Base-by-base conservation (phyloP, 2,888 invertebrate species). In the Ceratothoa steindachneri region DNA sequence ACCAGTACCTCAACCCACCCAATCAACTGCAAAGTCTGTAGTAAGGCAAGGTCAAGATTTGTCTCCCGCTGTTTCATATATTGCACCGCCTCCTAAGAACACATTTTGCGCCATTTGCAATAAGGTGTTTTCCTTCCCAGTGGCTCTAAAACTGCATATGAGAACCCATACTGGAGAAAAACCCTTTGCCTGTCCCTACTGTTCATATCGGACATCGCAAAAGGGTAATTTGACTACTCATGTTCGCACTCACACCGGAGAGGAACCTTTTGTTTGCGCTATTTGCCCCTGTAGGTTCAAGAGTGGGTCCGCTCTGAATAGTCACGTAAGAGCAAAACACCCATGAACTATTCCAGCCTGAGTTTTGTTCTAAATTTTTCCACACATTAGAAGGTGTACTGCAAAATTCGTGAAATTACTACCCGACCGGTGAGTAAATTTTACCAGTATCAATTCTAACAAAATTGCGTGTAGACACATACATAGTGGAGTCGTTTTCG, bases 151-250 rank as follows among this genome's bases (percentile, higher is more conserved):
- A 7, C 24, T 60, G 9, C 77, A 74, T 30, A 75, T 75, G 60
- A 65, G 77, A n/a, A 75, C 70, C 1, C 77, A 77, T 51, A 77
- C 77, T 0, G 77, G 77, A 31, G 77, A 77, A 51, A 75, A 77
- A 55, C 77, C 77, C 7, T 77, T 72, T 67, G 74, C 74, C 19
- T 75, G 77, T 52, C 72, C 67, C 2, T 77, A 41, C 66, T 77
- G 75, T 41, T 71, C 75, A 0, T 77, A 77, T n/a, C 70, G 77
- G 27, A 74, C 75, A n/a, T 60, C 77, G 24, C 77, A 77, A 60
- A 72, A 74, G 55, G 77, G 74, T 2, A 74, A 77, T 31, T 65
- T 77, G 19, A 72, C 75, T 55, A 64, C 75, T 12, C 77, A 77
- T 30, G 69, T 77, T 22, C 69, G 77, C 15, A 77, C 77, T 7